Base-by-base conservation (phyloP, 2,797 vertebrate species). In the Botia kubotai region DNA sequence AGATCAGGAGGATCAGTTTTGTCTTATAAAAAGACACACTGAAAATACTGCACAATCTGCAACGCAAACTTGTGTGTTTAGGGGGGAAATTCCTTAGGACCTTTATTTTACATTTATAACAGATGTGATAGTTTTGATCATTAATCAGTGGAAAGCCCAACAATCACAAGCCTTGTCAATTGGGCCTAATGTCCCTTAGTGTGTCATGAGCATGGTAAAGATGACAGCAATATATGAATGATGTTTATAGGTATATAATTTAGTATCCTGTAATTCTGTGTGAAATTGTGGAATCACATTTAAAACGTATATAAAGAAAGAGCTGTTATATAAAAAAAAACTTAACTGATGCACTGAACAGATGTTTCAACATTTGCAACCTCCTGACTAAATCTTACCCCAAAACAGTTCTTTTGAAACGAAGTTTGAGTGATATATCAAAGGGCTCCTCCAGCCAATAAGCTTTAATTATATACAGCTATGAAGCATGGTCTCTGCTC, bases 101-200 rank as follows among this genome's bases (percentile, higher is more conserved):
- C 70, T n/a, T n/a, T n/a, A n/a, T n/a, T n/a, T n/a, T n/a, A n/a
- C n/a, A 36, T 79, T 55, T 57, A 52, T 50, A 60, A 82, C 52
- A 74, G 50, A n/a, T n/a, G 16, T 75, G 62, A 72, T 72, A 67
- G 75, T 33, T 46, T 62, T 50, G 62, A 77, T 81, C 69, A 86
- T 86, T 79, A 43, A 80, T 89, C 85, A 87, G 53, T 65, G 46
- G 39, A 58, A 67, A 81, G 29, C 68, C 70, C 57, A 12, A 48
- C 1, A 68, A 26, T 79, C 62, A 72, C 86, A 83, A 55, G 77
- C 82, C 21, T 72, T 23, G 43, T 76, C 69, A 19, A n/a, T 62
- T 39, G 14, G 29, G 76, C 75, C 76, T 36, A n/a, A 26, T 46
- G 67, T 16, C 39, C 72, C 72, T 19, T 0, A 0, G 69, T 66